A percentile compares a stretch with the other conserved stretches of the same genome.
Evolutionary conservation across 2,797 vertebrate genomes (phyloP).

Genomic region (Acomys russatus): DNA sequence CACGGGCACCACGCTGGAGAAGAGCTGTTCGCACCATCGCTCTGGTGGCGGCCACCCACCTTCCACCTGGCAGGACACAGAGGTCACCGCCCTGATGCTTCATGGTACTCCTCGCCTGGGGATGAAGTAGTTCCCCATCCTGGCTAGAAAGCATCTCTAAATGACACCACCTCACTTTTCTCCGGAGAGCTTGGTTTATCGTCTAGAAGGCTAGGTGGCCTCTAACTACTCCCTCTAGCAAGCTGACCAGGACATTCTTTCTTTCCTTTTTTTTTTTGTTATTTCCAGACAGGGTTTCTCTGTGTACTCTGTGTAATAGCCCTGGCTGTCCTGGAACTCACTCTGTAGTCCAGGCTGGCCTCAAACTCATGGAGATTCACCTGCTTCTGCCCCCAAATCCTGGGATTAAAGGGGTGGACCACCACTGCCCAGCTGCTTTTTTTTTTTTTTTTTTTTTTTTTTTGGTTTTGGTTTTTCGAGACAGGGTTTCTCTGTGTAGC

Average conservation of each 20-base stretch:
- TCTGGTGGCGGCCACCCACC: constrained; percentile 88
- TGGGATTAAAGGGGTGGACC: too few relatives aligned
- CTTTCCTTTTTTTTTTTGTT: not conserved
- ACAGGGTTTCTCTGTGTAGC: not conserved
- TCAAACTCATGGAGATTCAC: not conserved
- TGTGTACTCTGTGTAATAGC: too few relatives aligned
- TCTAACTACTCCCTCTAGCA: not conserved
- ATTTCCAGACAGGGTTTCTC: not conserved
- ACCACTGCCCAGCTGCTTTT: too few relatives aligned
- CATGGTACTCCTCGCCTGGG: not conserved
- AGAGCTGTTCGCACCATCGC: constrained; percentile 94
- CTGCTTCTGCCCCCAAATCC: not conserved
- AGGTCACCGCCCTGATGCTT: fast-evolving
- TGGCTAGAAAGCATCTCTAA: not conserved
- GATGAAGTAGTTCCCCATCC: not conserved
- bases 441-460: too few relatives aligned
- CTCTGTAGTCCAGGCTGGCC: not conserved
- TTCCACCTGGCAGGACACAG: constrained; percentile 87
- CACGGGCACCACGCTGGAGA: constrained; percentile 92
- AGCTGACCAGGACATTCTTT: not conserved
- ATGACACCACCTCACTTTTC: not conserved
- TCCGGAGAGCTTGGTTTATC: not conserved
- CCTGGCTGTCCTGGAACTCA: not conserved
- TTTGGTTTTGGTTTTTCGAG: too few relatives aligned
- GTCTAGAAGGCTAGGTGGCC: not conserved